A percentile compares a stretch with the other conserved stretches of the same genome.
These are phyloP conservation scores for Palaemon carinicauda DNA, from an alignment of 1,140 invertebrate genomes.

Conservation along the genomic window DNA sequence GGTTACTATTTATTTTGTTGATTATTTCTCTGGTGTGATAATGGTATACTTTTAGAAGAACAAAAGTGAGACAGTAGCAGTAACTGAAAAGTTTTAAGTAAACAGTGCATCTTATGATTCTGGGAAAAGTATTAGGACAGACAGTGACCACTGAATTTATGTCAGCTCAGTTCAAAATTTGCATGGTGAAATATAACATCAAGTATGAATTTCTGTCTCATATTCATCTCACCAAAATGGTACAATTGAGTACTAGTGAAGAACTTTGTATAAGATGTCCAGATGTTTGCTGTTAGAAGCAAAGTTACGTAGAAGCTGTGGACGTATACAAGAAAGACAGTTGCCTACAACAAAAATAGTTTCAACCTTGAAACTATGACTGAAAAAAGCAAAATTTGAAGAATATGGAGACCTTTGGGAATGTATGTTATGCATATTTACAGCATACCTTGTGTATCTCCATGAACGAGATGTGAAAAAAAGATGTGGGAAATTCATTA, in stretches of 20 bases:
- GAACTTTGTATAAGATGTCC: slow-evolving; percentile 2
- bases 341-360: neutral
- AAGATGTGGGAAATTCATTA: slow-evolving; percentile 13
- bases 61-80: neutral
- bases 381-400: slow-evolving; percentile 4
- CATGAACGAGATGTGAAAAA: neutral
- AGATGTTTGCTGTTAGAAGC: slow-evolving; percentile 10
- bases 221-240: slow-evolving; percentile 7
- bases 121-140: too few species aligned
- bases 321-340: neutral
- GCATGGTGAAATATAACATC: neutral
- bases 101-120: neutral
- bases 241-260: slow-evolving; percentile 13
- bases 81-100: neutral
- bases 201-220: slow-evolving; percentile 9
- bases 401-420: slow-evolving; percentile 4
- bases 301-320: slow-evolving; percentile 6
- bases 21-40: neutral
- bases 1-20: neutral
- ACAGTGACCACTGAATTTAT: neutral
- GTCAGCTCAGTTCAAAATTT: neutral
- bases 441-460: neutral
- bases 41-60: neutral
- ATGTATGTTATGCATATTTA: neutral
- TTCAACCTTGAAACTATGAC: neutral